Base-by-base conservation (phyloP, 2,113 vertebrate genomes). In the Callionymus lyra region DNA sequence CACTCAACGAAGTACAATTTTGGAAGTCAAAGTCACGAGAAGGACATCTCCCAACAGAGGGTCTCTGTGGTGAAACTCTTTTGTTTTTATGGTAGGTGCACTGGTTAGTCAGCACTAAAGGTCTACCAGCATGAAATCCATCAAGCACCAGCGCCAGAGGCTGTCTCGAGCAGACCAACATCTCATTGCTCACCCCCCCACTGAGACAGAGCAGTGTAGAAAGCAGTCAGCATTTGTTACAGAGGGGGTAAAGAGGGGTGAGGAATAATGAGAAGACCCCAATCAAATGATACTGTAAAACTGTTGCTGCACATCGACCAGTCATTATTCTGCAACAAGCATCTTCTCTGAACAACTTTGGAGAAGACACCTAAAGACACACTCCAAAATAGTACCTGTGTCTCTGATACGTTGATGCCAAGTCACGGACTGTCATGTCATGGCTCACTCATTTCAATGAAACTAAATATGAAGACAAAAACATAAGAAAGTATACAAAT, bases 111-210 rank as follows among this genome's bases (percentile, higher is more conserved):
- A 64, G 63, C 65, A 63, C 65, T 47, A 74, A 65, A 80, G 74
- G 72, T 70, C 73, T 74, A 47, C 64, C 68, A 68, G 71, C 54
- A 68, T 70, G 76, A 53, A 71, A 64, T 31, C 69, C 66, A 79
- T 66, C 64, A 54, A 43, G 59, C 53, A 43, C 58, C 64, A 52
- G 41, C 27, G 68, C 72, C 77, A 67, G 63, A 68, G 65, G 72
- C 65, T 49, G 50, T 65, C 58, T 59, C 45, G 50, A 70, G 50
- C 63, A 70, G 41, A 53, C 53, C 64, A 63, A 60, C 65, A 59
- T 55, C 47, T 56, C 65, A 70, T 62, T 49, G 53, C 57, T 53
- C 50, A 67, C 49, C 53, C 56, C n/a, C 67, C 67, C 41, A 60
- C 61, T 34, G 70, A 50, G 65, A 47, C 35, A 53, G 55, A 46